Evolutionary conservation across 2,888 invertebrate genomes (phyloP), one percentile per base, ranked within the genome.

Genomic region (Nebria brevicollis): DNA sequence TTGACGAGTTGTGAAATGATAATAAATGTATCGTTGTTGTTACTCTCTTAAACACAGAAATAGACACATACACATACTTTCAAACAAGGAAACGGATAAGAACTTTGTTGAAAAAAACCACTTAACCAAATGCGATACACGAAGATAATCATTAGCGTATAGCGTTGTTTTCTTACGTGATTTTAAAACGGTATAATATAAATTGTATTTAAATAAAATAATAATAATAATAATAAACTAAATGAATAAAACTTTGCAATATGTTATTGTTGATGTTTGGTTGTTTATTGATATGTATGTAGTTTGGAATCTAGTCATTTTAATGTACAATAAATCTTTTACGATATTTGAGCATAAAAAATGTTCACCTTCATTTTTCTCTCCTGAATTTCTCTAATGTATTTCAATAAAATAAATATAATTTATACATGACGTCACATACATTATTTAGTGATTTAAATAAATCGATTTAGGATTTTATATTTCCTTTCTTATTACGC

Each of bases 1-100:
- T 94, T 66, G 94, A 89, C 84, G 89, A 89, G 85, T 85, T 89
- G 83, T 89, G 78, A 83, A 75, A 73, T 66, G 66, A 81, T 65
- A 72, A 64, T 64, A 86, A 87, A 82, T 81, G 77, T 83, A 82
- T 75, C 72, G 65, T 80, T 70, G 80, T 80, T 75, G 72, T 34
- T 72, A 72, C 66, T 65, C 34, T 65, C 72, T 72, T 72, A 34
- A 41, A 15, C 6, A 72, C 10, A 72, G 10, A 34, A 34, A 72
- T 26, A 26, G 11, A 25, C 41, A 26, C 20, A 26, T 11, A 34
- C 34, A 8, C n/a, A 72, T 72, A 26, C 72, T 76, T 76, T 64
- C 72, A 81, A 75, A 76, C 81, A 81, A 81, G 81, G 72, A 81
- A 81, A 72, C 76, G 76, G 76, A 81, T 81, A 81, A 81, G 65